phyloP scores from a whole-genome alignment of 1,140 invertebrate species.

The Pseudomyrmex flavicornis region DNA sequence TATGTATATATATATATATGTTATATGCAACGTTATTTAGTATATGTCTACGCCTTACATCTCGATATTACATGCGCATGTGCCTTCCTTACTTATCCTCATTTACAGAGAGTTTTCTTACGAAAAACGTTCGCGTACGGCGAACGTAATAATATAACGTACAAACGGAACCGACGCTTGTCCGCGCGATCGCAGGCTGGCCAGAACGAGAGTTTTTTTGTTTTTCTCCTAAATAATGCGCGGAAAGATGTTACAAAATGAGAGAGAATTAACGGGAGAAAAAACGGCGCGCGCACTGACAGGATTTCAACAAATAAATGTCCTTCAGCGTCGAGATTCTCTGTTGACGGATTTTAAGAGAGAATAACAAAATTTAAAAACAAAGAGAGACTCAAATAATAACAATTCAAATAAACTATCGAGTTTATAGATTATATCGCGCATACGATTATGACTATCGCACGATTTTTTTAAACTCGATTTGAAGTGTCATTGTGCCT shows the following conservation, averaged over 20 bases:
- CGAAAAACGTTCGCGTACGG: constrained; percentile 18
- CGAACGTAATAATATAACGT: constrained; percentile 43
- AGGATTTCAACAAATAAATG: not conserved
- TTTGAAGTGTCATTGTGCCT: not conserved
- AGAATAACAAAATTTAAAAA: not conserved
- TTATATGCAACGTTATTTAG: too few species aligned
- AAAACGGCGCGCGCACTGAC: not conserved
- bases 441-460: not conserved
- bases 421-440: constrained; percentile 8
- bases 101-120: constrained; percentile 32
- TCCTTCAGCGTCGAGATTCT: constrained; percentile 9
- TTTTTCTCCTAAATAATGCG: constrained; percentile 9
- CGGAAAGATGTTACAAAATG: not conserved
- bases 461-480: constrained; percentile 15
- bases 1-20: too few species aligned
- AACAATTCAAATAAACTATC: not conserved
- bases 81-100: constrained; percentile 55
- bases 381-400: not conserved
- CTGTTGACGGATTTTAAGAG: not conserved
- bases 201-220: not conserved
- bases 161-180: constrained; percentile 59
- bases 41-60: constrained; percentile 62
- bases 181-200: constrained; percentile 37
- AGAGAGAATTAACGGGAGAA: not conserved
- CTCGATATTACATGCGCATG: constrained; percentile 75